Evolutionary conservation across 2,797 vertebrate genomes (phyloP), one percentile per base, ranked within the genome.

Genomic region (Coranthus polyacanthus): DNA sequence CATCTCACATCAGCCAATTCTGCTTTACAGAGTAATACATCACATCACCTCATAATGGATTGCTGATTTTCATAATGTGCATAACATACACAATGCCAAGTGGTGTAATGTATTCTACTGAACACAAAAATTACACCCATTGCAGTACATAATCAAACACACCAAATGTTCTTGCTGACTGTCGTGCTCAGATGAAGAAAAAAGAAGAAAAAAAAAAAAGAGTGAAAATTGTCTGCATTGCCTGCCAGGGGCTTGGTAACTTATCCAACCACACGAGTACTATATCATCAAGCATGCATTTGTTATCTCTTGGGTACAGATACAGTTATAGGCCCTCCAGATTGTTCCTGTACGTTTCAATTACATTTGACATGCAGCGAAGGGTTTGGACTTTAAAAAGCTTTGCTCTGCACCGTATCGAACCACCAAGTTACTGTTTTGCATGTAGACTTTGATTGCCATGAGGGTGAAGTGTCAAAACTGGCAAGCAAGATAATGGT

Each of bases 51-150:
- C 67, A 63, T 84, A 90, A 88, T 85, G 72, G 83, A 72, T 69
- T 73, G 69, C 78, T 84, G 80, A 87, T 88, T 89, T 90, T 86
- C 85, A 84, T 85, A 90, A 87, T 87, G 79, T 76, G 79, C 79
- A 55, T 72, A 75, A 80, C 77, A 65, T 79, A 88, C 72, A 88
- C 82, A 84, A 79, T 81, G 84, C 80, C 86, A 88, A 88, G 73
- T 78, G 68, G 59, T 79, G 79, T 89, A 79, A 89, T 90, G 82
- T 86, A 84, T 90, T 88, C 81, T 12, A 43, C 63, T 62, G 71
- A 84, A 81, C 78, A 81, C 75, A 78, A 57, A 83, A 88, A 89
- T 87, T 58, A 87, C 75, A 78, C 76, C 67, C 77, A 70, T 79
- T 69, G 82, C 84, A 22, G 71, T 73, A 71, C 80, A 85, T 85